Percentiles rank a stretch among this genome's conserved stretches.
These are phyloP conservation scores for Elachura formosa DNA, from an alignment of 2,113 vertebrate genomes.

Conservation along the genomic window DNA sequence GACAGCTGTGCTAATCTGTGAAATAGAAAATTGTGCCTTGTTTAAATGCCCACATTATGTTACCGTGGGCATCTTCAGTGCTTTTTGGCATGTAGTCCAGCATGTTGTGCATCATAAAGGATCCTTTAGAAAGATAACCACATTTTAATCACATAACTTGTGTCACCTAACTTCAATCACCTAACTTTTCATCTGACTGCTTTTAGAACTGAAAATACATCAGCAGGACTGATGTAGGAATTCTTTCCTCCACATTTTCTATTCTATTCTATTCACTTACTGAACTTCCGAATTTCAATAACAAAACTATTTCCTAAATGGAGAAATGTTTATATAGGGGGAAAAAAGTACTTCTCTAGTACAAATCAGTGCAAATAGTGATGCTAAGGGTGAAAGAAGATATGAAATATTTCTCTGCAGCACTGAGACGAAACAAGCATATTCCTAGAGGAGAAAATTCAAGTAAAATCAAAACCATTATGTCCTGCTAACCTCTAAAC, in stretches of 20 bases:
- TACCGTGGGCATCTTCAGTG: rapidly evolving
- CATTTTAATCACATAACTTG: background rate
- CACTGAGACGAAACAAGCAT: background rate
- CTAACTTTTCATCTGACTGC: background rate
- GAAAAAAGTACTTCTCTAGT: background rate
- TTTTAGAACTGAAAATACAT: background rate
- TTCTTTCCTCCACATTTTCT: background rate
- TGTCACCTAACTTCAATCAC: too few species aligned
- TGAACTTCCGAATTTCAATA: background rate
- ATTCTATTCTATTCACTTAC: background rate
- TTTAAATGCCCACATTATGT: rapidly evolving
- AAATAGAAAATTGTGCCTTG: background rate
- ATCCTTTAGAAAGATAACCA: background rate
- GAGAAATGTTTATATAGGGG: background rate
- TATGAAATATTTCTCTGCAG: background rate
- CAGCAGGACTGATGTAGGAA: background rate
- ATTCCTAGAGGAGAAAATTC: background rate
- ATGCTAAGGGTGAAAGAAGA: background rate
- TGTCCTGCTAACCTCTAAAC: background rate
- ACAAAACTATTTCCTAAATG: background rate
- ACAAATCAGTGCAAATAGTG: background rate
- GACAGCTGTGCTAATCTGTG: background rate
- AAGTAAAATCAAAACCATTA: background rate
- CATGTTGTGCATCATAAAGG: background rate
- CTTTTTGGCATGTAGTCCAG: rapidly evolving